These are phyloP conservation scores for Tanytarsus gracilentus DNA, from an alignment of 2,888 invertebrate genomes.

Conservation along the genomic window DNA sequence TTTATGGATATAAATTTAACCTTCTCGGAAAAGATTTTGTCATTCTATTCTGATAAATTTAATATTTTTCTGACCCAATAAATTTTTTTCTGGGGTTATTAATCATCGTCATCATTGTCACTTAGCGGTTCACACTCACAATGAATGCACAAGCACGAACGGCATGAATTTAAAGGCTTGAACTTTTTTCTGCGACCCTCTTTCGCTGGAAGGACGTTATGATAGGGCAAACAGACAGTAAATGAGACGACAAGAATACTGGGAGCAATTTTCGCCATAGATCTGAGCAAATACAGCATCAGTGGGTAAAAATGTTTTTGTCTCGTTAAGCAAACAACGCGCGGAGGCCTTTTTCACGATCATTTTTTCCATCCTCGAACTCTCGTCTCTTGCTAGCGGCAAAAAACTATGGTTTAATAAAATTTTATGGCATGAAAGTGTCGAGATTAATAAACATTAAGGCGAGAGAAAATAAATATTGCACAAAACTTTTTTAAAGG, in stretches of 20 bases:
- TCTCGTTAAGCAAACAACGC: too few relatives aligned
- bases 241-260: too few relatives aligned
- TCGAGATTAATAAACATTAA: constrained; percentile 8
- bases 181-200: neutral
- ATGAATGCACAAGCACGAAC: constrained; percentile 26
- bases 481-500: too few relatives aligned
- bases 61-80: constrained; percentile 22
- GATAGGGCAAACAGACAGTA: too few relatives aligned
- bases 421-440: constrained; percentile 10
- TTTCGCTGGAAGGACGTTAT: too few relatives aligned
- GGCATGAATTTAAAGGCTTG: constrained; percentile 23
- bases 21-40: too few relatives aligned
- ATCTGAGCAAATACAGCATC: too few relatives aligned
- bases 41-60: too few relatives aligned
- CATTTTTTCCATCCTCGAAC: neutral
- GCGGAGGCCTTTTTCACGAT: too few relatives aligned
- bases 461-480: neutral
- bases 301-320: too few relatives aligned
- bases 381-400: neutral
- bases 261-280: too few relatives aligned
- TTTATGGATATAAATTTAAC: constrained; percentile 25
- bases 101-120: constrained; percentile 17
- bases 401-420: constrained; percentile 2
- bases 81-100: constrained; percentile 11
- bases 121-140: too few relatives aligned